Conservation (phyloP, 2,888 invertebrate species). For the Drosophila sordidula region DNA sequence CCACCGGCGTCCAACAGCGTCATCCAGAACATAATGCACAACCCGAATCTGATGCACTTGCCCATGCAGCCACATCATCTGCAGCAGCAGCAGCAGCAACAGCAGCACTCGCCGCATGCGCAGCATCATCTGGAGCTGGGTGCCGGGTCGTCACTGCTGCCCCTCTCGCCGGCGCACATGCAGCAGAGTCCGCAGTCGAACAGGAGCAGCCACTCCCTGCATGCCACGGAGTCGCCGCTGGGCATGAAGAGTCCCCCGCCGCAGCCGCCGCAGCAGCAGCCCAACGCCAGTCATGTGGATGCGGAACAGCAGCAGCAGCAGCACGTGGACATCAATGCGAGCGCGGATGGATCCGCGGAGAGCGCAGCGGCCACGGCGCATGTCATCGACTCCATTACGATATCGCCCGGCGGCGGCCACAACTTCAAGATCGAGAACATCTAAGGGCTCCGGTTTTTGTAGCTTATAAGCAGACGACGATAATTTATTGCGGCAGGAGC, state of each 20-base stretch:
- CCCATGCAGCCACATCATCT: conserved; percentile 66
- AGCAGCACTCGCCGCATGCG: conserved; percentile 68
- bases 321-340: conserved; percentile 61
- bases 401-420: conserved; percentile 82
- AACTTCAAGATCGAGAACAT: conserved; percentile 85
- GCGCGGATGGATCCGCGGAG: conserved; percentile 52
- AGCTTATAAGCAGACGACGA: conserved; percentile 28
- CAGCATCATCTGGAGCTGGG: conserved; percentile 69
- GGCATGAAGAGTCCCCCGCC: conserved; percentile 69
- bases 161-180: conserved; percentile 69
- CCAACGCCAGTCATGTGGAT: conserved; percentile 1
- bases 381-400: conserved; percentile 83
- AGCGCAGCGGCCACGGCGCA: conserved; percentile 68
- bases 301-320: conserved; percentile 38
- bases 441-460: conserved; percentile 61
- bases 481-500: conserved; percentile 67
- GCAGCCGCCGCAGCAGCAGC: conserved; percentile 37
- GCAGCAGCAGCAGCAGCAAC: conserved; percentile 56
- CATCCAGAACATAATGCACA: conserved; percentile 84
- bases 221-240: conserved; percentile 64
- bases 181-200: conserved; percentile 81
- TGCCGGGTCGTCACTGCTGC: conserved; percentile 57
- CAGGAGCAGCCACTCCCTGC: conserved; percentile 73
- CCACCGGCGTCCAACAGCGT: conserved; percentile 63
- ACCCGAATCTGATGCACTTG: conserved; percentile 83